These are phyloP conservation scores for Drosophila aff. DNA, from an alignment of 1,140 invertebrate genomes.

Conservation along the genomic window DNA sequence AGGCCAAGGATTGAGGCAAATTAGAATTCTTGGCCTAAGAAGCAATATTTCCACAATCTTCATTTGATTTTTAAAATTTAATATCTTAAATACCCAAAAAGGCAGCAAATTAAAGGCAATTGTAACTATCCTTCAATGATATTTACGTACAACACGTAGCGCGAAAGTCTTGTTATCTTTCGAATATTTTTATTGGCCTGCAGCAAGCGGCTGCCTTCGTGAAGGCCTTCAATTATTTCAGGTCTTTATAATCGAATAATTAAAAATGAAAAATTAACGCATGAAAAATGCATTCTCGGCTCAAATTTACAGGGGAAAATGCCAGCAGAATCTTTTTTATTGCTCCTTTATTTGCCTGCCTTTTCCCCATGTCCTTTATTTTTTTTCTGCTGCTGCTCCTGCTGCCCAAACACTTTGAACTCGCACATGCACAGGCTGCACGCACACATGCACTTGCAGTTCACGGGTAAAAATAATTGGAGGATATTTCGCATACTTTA, in stretches of 20 bases:
- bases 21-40: not conserved
- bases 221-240: slow-evolving; percentile 74
- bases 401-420: slow-evolving; percentile 72
- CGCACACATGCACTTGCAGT: slow-evolving; percentile 19
- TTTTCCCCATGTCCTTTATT: slow-evolving; percentile 11
- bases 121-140: not conserved
- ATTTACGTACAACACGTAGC: not conserved
- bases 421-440: slow-evolving; percentile 46
- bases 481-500: slow-evolving; percentile 78
- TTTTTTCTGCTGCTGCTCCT: not conserved
- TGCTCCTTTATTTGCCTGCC: slow-evolving; percentile 38
- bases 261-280: slow-evolving; percentile 83
- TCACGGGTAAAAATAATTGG: slow-evolving; percentile 74
- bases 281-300: slow-evolving; percentile 79
- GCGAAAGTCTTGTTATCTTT: slow-evolving; percentile 5
- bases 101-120: not conserved
- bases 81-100: not conserved
- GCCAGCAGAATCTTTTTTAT: slow-evolving; percentile 42
- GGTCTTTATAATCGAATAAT: slow-evolving; percentile 82
- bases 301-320: slow-evolving; percentile 60
- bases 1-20: not conserved
- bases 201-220: slow-evolving; percentile 29
- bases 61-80: not conserved
- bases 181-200: slow-evolving; percentile 32
- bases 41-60: not conserved